Conservation (phyloP, 2,113 vertebrate species). For the Mus pahari region DNA sequence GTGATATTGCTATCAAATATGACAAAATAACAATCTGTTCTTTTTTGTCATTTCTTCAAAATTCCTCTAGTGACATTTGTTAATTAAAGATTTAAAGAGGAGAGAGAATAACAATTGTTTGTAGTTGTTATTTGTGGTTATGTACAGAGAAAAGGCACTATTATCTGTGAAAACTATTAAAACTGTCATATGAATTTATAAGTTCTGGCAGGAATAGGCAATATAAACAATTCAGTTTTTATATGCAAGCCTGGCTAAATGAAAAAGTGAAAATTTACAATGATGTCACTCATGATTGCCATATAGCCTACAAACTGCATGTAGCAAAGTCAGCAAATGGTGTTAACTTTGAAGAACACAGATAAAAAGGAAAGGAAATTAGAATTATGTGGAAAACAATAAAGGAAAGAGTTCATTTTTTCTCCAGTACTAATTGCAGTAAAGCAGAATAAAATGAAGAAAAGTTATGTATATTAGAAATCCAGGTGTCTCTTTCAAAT, state of each 20-base stretch:
- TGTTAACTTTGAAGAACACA: neutral
- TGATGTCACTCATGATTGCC: neutral
- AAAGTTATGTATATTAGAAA: neutral
- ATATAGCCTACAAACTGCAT: neutral
- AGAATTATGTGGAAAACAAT: neutral
- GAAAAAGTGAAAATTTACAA: neutral
- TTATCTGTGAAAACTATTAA: neutral
- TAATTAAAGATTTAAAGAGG: constrained; percentile 1
- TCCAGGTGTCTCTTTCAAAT: neutral
- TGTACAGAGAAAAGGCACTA: neutral
- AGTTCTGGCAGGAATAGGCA: neutral
- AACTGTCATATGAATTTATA: neutral
- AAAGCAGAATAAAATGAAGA: neutral
- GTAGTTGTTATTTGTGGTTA: neutral
- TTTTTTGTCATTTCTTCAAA: neutral
- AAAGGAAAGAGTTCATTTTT: neutral
- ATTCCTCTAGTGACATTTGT: neutral
- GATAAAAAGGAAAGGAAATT: neutral
- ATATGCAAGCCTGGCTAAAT: neutral
- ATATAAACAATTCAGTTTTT: neutral
- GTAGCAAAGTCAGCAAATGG: neutral
- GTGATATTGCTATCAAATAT: neutral
- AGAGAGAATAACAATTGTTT: neutral
- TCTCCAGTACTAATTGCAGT: neutral
- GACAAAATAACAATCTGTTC: neutral